Percentiles rank a stretch among this genome's conserved stretches.
phyloP scores from a whole-genome alignment of 2,113 vertebrate species.

The Athene cunicularia region DNA sequence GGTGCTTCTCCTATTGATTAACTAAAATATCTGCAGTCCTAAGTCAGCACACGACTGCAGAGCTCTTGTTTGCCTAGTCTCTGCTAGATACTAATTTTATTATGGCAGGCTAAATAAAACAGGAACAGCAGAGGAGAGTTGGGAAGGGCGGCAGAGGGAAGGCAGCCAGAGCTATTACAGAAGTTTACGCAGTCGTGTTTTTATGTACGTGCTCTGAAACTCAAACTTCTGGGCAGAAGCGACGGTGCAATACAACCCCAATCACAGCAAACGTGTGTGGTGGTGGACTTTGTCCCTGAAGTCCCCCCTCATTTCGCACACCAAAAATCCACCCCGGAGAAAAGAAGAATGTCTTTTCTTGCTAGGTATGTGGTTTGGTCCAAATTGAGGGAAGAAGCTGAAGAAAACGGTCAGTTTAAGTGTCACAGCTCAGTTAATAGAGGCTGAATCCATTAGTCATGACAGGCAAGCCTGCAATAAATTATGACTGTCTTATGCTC shows the following conservation, averaged over 20 bases:
- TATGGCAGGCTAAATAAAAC: constrained; percentile 1
- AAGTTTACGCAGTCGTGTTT: background rate
- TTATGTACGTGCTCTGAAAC: background rate
- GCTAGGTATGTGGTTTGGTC: background rate
- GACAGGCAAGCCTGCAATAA: constrained; percentile 21
- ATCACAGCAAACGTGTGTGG: fast-evolving
- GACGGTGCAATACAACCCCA: background rate
- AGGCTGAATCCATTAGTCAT: constrained; percentile 17
- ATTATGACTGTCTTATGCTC: background rate
- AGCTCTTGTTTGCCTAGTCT: background rate
- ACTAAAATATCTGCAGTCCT: background rate
- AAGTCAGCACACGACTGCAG: background rate
- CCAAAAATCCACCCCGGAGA: background rate
- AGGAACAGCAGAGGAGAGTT: background rate
- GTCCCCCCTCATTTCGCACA: background rate
- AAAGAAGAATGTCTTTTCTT: constrained; percentile 17
- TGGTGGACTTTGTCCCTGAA: background rate
- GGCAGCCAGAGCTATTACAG: background rate
- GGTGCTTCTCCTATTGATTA: background rate
- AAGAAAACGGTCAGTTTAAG: constrained; percentile 52
- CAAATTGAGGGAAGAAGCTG: background rate
- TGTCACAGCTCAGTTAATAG: constrained; percentile 39
- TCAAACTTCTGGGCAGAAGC: background rate
- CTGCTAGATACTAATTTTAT: background rate
- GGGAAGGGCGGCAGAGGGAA: background rate